Base-by-base conservation (phyloP, 1,140 invertebrate species). In the Drosophila serrata region DNA sequence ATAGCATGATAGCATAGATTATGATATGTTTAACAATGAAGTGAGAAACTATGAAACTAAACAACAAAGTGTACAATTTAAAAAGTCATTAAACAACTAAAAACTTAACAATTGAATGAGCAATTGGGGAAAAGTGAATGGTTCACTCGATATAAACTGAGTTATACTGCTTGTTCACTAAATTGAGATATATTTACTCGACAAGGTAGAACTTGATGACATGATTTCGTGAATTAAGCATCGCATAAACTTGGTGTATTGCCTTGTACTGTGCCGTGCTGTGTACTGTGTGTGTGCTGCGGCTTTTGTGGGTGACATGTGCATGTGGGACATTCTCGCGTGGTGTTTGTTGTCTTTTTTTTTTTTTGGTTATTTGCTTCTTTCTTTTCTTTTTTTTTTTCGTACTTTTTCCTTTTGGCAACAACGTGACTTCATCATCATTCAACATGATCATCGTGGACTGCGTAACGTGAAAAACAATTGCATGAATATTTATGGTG, bases 381-480 rank as follows among this genome's bases (percentile, higher is more conserved):
- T 15, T 11, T 13, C 24, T 19, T 43, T 43, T 19, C 17, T 19
- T 9, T 17, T 67, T 17, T 53, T 43, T 29, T 27, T 22, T 33
- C 27, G 4, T 58, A 37, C 53, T 59, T 76, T 75, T 59, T 49
- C 46, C 29, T 56, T 76, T 82, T 85, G 73, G 75, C 82, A 78
- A 70, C 79, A 67, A 62, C 67, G 75, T 86, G 65, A 72, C 68
- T 81, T 81, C 81, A 81, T 65, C 81, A 82, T 81, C 61, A 63
- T 62, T 45, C 39, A 72, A 51, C 65, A 72, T 70, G 43, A 60
- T 75, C 48, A 37, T 75, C 49, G 37, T 17, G 59, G 59, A 69
- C 75, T 60, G 75, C 63, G 63, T 77, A 78, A 51, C 73, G 51
- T 13, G 51, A 45, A 77, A 60, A 77, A 59, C 75, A 77, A 78